Base-by-base conservation (phyloP, 2,113 vertebrate genomes). In the Poecile atricapillus region DNA sequence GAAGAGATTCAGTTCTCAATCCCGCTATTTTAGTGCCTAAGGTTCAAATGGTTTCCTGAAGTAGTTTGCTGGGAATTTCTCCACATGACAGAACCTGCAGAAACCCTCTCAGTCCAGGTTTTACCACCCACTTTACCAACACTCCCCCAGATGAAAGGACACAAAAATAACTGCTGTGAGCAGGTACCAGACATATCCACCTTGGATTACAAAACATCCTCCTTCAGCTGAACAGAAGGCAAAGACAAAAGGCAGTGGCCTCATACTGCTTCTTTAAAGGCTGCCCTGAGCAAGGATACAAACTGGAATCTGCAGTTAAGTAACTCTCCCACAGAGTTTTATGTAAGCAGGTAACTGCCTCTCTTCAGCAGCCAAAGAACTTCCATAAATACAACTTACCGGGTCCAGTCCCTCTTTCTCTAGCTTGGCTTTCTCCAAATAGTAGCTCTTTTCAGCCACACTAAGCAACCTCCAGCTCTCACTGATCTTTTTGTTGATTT, bases 401-500 rank as follows among this genome's bases (percentile, higher is more conserved):
- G 98, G 98, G 93, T 99, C 98, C 82, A 98, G 64, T 4, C 99
- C 99, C 79, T 99, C 99, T 91, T 99, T 99, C 96, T 99, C 99
- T 47, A 98, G 97, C 93, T 99, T 99, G 69, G 99, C 99, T 90
- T 98, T 99, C 95, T 99, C 99, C 97, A 99, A 96, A 83, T 99
- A 99, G 96, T 99, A 99, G 90, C 98, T 99, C 97, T 99, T 99
- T 90, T 99, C 99, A 11, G 99, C 98, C 60, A 99, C 99, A 9
- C 98, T 99, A 69, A 99, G 99, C 55, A 99, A 98, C 90, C 98
- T 98, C 99, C 99, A 99, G 83, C 98, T 99, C 97, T 99, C 99
- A 21, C 99, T 99, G 95, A 99, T 99, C 86, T 99, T 98, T 97
- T 99, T 99, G 97, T 99, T 99, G 97, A 99, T 99, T 97, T 99